These are phyloP conservation scores for Harpegnathos saltator DNA, from an alignment of 1,140 invertebrate species.

Conservation along the genomic window DNA sequence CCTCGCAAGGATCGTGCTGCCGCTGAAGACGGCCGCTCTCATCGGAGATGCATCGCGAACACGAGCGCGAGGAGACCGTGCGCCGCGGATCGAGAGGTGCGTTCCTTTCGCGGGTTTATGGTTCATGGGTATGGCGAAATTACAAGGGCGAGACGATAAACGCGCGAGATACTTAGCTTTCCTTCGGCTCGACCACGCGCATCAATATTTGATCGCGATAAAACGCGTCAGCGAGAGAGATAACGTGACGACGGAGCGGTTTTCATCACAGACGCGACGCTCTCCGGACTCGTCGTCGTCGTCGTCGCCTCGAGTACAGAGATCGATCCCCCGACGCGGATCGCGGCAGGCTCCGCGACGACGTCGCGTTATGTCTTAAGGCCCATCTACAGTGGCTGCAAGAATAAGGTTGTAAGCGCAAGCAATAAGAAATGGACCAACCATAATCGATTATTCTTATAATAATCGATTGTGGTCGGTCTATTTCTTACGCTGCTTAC, in stretches of 20 bases:
- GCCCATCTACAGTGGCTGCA: too few species aligned
- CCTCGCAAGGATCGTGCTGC: not conserved
- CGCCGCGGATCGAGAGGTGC: not conserved
- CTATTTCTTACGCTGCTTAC: too few species aligned
- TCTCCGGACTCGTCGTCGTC: too few species aligned
- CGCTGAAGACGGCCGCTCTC: not conserved
- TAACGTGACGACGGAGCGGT: slow-evolving; percentile 46
- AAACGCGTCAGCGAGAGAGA: slow-evolving; percentile 64
- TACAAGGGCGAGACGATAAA: not conserved
- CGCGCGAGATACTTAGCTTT: not conserved
- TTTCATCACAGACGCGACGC: slow-evolving; percentile 40
- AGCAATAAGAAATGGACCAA: too few species aligned
- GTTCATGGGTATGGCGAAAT: slow-evolving; percentile 16
- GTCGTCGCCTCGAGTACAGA: slow-evolving; percentile 27
- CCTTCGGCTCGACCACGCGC: slow-evolving; percentile 11
- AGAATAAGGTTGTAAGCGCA: too few species aligned
- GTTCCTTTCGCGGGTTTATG: not conserved
- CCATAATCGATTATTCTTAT: too few species aligned
- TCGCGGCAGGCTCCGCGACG: not conserved
- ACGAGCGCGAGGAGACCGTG: not conserved
- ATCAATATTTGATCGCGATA: slow-evolving; percentile 72
- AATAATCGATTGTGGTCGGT: too few species aligned
- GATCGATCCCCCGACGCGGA: not conserved
- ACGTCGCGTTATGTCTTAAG: not conserved
- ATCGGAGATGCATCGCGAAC: not conserved